These are phyloP conservation scores for Cantharis nigra DNA, from an alignment of 2,888 invertebrate species.

Conservation along the genomic window DNA sequence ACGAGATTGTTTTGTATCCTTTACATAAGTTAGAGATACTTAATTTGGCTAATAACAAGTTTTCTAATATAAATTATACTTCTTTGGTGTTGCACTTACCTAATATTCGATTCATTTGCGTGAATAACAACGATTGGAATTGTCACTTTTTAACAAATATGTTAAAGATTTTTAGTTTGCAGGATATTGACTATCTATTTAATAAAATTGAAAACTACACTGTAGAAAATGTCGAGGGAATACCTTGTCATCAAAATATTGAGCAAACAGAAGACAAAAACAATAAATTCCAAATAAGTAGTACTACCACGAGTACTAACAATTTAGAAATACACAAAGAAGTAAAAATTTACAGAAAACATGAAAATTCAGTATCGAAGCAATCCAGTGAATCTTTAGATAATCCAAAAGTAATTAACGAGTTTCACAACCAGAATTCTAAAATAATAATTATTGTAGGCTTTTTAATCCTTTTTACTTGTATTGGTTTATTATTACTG, in stretches of 20 bases:
- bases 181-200: background rate
- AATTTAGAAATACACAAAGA: background rate
- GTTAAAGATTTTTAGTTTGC: background rate
- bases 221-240: conserved; percentile 1
- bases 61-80: background rate
- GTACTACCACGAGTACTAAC: background rate
- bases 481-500: background rate
- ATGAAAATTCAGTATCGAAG: background rate
- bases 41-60: background rate
- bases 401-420: background rate
- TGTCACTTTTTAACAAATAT: background rate
- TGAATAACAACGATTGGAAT: conserved; percentile 1
- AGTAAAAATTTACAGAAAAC: background rate
- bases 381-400: background rate
- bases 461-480: background rate
- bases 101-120: background rate
- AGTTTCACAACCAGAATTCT: no score
- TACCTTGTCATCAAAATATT: background rate
- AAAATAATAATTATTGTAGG: background rate
- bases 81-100: background rate
- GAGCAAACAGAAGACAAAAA: background rate
- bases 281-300: background rate
- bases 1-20: background rate
- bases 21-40: background rate
- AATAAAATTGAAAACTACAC: background rate